A percentile compares a stretch with the other conserved stretches of the same genome.
These are phyloP conservation scores for Sminthurides aquaticus DNA, from an alignment of 2,888 invertebrate genomes.

Conservation along the genomic window DNA sequence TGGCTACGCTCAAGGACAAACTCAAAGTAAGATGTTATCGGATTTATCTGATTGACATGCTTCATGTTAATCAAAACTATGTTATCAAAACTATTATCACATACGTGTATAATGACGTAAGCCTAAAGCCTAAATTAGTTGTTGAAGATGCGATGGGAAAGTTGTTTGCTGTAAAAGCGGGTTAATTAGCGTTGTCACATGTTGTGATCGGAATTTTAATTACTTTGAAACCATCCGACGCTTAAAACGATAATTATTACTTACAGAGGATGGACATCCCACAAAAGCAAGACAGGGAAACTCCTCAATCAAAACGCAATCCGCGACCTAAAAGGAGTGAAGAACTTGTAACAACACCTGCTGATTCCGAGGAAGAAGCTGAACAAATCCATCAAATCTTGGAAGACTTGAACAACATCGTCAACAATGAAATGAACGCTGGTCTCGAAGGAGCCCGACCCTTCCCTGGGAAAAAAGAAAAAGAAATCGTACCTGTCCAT, in stretches of 20 bases:
- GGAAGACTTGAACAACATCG: slow-evolving; percentile 42
- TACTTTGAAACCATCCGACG: too few species aligned
- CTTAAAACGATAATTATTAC: too few species aligned
- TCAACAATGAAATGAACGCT: slow-evolving; percentile 40
- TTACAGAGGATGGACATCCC: slow-evolving; percentile 36
- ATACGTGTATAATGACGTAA: background rate
- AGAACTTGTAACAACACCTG: slow-evolving; percentile 35
- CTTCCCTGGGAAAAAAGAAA: slow-evolving; percentile 22
- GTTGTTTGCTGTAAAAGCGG: too few species aligned
- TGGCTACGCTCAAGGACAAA: slow-evolving; percentile 42
- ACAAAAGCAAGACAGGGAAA: slow-evolving; percentile 25
- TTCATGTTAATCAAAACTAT: too few species aligned
- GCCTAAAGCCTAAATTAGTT: background rate
- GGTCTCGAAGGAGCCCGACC: background rate
- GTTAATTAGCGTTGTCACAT: too few species aligned
- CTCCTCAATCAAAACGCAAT: slow-evolving; percentile 6
- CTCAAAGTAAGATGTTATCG: slow-evolving; percentile 32
- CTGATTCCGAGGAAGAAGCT: slow-evolving; percentile 41
- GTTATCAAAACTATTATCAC: too few species aligned
- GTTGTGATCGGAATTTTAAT: too few species aligned
- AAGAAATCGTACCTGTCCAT: slow-evolving; percentile 37
- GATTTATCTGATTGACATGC: too few species aligned
- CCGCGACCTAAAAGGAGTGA: slow-evolving; percentile 25
- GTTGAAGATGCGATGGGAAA: too few species aligned
- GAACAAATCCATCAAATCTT: slow-evolving; percentile 43